phyloP scores from a whole-genome alignment of 1,140 invertebrate species.

The Drosophila sturtevanti region DNA sequence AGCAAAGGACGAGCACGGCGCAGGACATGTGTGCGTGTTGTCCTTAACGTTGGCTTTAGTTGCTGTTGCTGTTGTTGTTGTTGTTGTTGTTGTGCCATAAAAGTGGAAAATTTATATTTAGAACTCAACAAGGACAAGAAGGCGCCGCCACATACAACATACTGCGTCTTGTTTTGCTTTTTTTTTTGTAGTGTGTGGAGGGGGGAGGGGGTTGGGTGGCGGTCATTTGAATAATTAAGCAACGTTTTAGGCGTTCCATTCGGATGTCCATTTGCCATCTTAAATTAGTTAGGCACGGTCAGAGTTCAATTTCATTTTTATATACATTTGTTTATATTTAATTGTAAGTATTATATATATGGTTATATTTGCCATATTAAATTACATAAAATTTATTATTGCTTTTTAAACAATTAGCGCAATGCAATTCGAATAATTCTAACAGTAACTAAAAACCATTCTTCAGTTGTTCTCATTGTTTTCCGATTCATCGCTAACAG shows the following conservation, averaged over 20 bases:
- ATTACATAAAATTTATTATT: conserved; percentile 52
- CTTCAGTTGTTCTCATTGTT: conserved; percentile 16
- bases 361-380: conserved; percentile 10
- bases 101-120: conserved; percentile 75
- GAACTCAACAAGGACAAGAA: conserved; percentile 37
- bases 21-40: conserved; percentile 69
- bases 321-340: no score
- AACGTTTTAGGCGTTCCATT: conserved; percentile 56
- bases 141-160: conserved; percentile 29
- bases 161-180: not conserved
- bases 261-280: conserved; percentile 46
- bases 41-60: conserved; percentile 29
- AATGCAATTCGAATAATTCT: not conserved
- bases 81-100: conserved; percentile 44
- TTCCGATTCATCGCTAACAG: conserved; percentile 17
- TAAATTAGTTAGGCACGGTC: conserved; percentile 5
- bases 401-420: conserved; percentile 41
- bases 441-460: not conserved
- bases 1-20: not conserved
- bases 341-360: no score
- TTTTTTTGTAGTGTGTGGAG: not conserved
- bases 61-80: conserved; percentile 2
- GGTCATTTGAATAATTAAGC: conserved; percentile 75
- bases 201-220: not conserved
- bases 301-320: not conserved